Base-by-base conservation (phyloP, 2,113 vertebrate species). In the Takifugu flavidus region DNA sequence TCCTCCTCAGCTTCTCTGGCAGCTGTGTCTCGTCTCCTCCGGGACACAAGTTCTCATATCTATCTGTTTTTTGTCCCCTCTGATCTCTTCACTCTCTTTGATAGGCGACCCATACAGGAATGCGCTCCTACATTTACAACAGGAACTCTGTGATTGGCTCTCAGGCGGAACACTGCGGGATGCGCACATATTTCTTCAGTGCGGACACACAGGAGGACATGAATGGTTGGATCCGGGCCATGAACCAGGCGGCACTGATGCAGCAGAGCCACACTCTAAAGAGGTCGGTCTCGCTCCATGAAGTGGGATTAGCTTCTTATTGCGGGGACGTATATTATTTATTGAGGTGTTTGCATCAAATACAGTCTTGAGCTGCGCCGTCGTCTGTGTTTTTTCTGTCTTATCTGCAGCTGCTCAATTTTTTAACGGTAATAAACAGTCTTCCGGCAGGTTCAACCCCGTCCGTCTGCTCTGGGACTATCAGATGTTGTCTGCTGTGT, bases 121-220 rank as follows among this genome's bases (percentile, higher is more conserved):
- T 99, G 96, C 90, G 96, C 72, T 94, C 95, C 0, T 96, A 96
- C 87, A 97, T 99, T 90, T 94, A 93, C 80, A 94, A 92, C 82
- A 94, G 89, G 90, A 94, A 93, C 83, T 94, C 94, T 91, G 84
- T 91, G 62, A 90, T 93, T 91, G 95, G 94, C 89, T 94, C 94
- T 14, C 95, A 94, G 89, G 93, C 92, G 0, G 95, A 98, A 86
- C 94, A 96, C 84, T 92, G 93, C 0, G 95, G 95, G 83, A 97
- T 98, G 95, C 85, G 97, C 82, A 99, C 97, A 0, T 99, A 99
- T 88, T 98, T 92, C 92, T 98, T 99, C 92, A 98, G 97, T 51
- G 97, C 97, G 0, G 97, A 99, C 80, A 98, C 97, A 39, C 94
- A 92, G 61, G 97, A 99, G 84, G 97, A 99, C 74, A 96, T 98